phyloP scores from a whole-genome alignment of 2,888 invertebrate species.

The Thera obeliscata region DNA sequence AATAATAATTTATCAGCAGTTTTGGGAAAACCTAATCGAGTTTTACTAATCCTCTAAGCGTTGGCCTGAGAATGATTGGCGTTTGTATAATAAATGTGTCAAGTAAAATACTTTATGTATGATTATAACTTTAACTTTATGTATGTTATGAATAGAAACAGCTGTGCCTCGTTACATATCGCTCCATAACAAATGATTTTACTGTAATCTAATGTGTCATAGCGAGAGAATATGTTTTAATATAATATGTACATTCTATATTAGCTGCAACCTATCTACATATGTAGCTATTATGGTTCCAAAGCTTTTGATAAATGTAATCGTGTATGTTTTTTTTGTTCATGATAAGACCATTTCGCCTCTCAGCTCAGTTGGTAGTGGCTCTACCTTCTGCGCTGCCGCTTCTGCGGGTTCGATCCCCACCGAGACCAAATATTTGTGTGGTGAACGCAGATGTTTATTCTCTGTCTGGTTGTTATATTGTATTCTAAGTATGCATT shows the following conservation, averaged over 20 bases:
- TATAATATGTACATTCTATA: background rate
- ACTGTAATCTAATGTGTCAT: slow-evolving; percentile 15
- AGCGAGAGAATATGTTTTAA: slow-evolving; percentile 1
- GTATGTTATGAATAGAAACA: slow-evolving; percentile 30
- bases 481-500: too few species aligned
- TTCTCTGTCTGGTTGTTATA: too few species aligned
- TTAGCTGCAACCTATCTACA: background rate
- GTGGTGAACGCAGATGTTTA: too few species aligned
- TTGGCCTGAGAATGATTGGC: slow-evolving; percentile 14
- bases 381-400: too few species aligned
- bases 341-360: too few species aligned
- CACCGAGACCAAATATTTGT: too few species aligned
- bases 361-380: too few species aligned
- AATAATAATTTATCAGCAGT: background rate
- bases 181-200: slow-evolving; percentile 21
- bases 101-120: slow-evolving; percentile 18
- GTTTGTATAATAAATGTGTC: slow-evolving; percentile 20
- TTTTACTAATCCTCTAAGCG: background rate
- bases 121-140: too few species aligned
- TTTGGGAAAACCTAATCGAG: background rate
- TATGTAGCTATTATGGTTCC: too few species aligned
- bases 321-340: too few species aligned
- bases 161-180: slow-evolving; percentile 23
- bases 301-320: too few species aligned
- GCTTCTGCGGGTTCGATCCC: too few species aligned